Conservation (phyloP, 1,140 invertebrate genomes). For the Drosophila ambigua region DNA sequence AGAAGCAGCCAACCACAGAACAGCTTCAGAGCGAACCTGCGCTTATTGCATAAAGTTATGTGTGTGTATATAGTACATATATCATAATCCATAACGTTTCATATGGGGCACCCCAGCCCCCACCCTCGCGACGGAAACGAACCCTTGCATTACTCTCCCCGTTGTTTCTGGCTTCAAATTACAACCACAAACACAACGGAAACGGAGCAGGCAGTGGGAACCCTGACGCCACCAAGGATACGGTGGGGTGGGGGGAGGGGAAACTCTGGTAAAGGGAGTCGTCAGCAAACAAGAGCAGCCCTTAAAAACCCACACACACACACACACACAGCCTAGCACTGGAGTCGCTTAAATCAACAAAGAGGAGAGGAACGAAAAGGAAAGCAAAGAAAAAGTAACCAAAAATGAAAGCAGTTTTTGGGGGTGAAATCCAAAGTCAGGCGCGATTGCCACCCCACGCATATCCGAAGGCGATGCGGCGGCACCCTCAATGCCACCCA, state of each 20-base stretch:
- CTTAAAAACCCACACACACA: conserved; percentile 40
- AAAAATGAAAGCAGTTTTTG: conserved; percentile 50
- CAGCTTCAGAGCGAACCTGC: conserved; percentile 18
- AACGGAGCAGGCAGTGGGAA: conserved; percentile 27
- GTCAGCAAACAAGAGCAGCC: conserved; percentile 53
- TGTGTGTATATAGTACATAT: conserved; percentile 18
- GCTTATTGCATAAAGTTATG: conserved; percentile 74
- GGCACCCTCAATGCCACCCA: conserved; percentile 77
- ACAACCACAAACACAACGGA: conserved; percentile 73
- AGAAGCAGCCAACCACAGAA: conserved; percentile 31
- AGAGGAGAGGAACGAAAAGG: conserved; percentile 45
- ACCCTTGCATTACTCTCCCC: conserved; percentile 1
- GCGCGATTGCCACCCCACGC: conserved; percentile 32
- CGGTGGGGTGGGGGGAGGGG: background rate
- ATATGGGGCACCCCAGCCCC: conserved; percentile 15
- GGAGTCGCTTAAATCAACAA: conserved; percentile 68
- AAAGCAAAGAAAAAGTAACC: conserved; percentile 18
- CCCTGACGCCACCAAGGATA: too few species aligned
- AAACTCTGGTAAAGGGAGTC: conserved; percentile 16
- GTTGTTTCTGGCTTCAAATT: conserved; percentile 60
- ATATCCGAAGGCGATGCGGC: conserved; percentile 9
- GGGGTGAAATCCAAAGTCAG: conserved; percentile 60
- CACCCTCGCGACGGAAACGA: background rate
- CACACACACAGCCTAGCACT: conserved; percentile 3
- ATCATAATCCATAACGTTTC: conserved; percentile 79